Percentiles rank a stretch among this genome's conserved stretches.
Evolutionary conservation across 2,113 vertebrate genomes (phyloP).

Genomic region (Pseudolaguvia tuberculata): DNA sequence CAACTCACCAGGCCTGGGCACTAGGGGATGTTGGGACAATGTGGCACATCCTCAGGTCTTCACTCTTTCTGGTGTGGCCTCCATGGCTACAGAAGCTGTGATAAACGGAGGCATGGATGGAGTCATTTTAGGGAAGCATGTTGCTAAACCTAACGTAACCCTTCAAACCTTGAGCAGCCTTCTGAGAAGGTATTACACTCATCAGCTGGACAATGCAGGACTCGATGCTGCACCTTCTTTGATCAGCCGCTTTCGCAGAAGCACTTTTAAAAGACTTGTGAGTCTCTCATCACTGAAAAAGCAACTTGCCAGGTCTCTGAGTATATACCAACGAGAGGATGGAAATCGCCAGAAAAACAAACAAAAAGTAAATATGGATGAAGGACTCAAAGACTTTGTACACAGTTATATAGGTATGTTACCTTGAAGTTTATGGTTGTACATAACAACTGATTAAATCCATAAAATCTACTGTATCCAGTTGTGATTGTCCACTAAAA

Average conservation of each 20-base stretch:
- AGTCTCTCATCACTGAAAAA: constrained; percentile 48
- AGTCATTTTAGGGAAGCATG: constrained; percentile 64
- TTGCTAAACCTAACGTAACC: constrained; percentile 42
- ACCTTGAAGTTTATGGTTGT: background rate
- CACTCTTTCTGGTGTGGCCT: constrained; percentile 58
- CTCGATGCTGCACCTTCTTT: constrained; percentile 45
- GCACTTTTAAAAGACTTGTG: constrained; percentile 59
- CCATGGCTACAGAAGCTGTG: constrained; percentile 63
- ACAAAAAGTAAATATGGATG: constrained; percentile 30
- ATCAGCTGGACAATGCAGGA: constrained; percentile 36
- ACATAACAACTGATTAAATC: background rate
- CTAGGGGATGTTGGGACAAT: constrained; percentile 79
- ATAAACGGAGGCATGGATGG: constrained; percentile 84
- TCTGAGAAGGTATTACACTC: constrained; percentile 71
- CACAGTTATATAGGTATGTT: constrained; percentile 73
- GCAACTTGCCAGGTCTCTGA: constrained; percentile 61
- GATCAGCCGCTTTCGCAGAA: constrained; percentile 69
- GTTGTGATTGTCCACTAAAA: background rate
- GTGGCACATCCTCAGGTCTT: constrained; percentile 67
- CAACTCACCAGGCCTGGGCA: constrained; percentile 51
- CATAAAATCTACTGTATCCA: background rate
- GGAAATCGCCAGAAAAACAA: constrained; percentile 17
- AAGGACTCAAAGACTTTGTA: constrained; percentile 66
- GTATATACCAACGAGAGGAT: constrained; percentile 54
- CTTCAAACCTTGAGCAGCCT: constrained; percentile 60